These are phyloP conservation scores for Amphipoea lucens DNA, from an alignment of 2,888 invertebrate genomes.

Conservation along the genomic window DNA sequence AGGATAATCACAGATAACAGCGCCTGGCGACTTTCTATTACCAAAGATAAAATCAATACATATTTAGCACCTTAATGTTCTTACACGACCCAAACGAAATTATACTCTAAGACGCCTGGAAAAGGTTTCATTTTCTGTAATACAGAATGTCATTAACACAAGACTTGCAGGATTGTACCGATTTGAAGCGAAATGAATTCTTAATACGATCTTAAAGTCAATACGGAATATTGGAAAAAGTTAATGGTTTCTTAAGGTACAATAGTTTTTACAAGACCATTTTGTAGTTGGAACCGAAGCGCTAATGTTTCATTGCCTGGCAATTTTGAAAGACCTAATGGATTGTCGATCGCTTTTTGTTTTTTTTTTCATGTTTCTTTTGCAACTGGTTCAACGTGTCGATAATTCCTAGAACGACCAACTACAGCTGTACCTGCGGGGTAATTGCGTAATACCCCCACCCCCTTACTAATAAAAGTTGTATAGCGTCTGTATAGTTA, in stretches of 20 bases:
- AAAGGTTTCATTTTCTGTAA: constrained; percentile 31
- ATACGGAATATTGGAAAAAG: constrained; percentile 40
- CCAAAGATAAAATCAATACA: constrained; percentile 62
- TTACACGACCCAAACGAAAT: constrained; percentile 6
- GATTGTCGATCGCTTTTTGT: background rate
- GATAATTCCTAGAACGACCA: background rate
- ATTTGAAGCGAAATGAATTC: constrained; percentile 60
- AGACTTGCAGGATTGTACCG: constrained; percentile 36
- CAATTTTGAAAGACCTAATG: constrained; percentile 27
- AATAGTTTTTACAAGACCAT: constrained; percentile 41
- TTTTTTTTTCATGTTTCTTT: background rate
- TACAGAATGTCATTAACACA: constrained; percentile 46
- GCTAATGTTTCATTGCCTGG: constrained; percentile 20
- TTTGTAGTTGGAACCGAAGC: constrained; percentile 18
- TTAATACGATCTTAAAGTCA: constrained; percentile 56
- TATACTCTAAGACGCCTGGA: background rate
- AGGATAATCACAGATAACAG: constrained; percentile 48
- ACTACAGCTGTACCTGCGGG: background rate
- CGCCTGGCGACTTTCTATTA: constrained; percentile 44
- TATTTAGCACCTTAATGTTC: constrained; percentile 56
- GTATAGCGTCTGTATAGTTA: no score
- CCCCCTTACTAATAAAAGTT: no score
- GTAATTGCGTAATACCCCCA: background rate
- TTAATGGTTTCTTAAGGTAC: constrained; percentile 45
- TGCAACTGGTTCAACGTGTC: no score